Conservation (phyloP, 2,113 vertebrate species). For the Colistium nudipinnis region DNA sequence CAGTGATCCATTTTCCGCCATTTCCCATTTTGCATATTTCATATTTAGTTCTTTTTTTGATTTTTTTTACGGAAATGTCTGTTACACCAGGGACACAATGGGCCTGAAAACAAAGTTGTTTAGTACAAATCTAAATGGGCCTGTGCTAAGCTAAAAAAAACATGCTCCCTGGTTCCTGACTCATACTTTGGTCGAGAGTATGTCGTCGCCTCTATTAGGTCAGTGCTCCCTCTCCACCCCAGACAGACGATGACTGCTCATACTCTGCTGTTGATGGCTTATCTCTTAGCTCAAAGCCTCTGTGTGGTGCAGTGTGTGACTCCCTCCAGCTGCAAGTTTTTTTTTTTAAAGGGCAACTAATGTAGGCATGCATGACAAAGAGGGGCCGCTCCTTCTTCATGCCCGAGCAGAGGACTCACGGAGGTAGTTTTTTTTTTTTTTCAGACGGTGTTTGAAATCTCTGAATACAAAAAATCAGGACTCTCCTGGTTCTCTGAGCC, state of each 20-base stretch:
- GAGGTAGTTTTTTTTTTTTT: conserved; percentile 21
- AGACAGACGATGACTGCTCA: conserved; percentile 23
- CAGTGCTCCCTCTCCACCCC: neutral
- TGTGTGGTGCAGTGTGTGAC: conserved; percentile 31
- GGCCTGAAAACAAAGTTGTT: neutral
- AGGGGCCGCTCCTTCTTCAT: conserved; percentile 26
- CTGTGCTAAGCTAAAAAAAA: neutral
- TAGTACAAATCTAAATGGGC: neutral
- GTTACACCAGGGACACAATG: neutral
- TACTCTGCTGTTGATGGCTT: conserved; percentile 18
- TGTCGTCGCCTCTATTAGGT: neutral
- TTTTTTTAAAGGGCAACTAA: conserved; percentile 42
- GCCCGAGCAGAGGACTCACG: neutral
- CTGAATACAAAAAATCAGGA: conserved; percentile 6
- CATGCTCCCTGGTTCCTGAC: neutral
- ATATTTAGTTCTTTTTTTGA: neutral
- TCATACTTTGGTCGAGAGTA: neutral
- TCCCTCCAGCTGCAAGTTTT: conserved; percentile 46
- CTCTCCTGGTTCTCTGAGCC: conserved; percentile 3
- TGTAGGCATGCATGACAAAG: conserved; percentile 43
- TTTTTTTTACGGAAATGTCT: conserved; percentile 9
- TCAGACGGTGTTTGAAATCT: conserved; percentile 16
- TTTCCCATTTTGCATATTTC: conserved; percentile 5
- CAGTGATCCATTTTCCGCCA: conserved; percentile 13
- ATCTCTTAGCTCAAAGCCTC: conserved; percentile 32